A percentile compares a stretch with the other conserved stretches of the same genome.
These are phyloP conservation scores for Mythimna vitellina DNA, from an alignment of 2,888 invertebrate genomes.

Conservation along the genomic window DNA sequence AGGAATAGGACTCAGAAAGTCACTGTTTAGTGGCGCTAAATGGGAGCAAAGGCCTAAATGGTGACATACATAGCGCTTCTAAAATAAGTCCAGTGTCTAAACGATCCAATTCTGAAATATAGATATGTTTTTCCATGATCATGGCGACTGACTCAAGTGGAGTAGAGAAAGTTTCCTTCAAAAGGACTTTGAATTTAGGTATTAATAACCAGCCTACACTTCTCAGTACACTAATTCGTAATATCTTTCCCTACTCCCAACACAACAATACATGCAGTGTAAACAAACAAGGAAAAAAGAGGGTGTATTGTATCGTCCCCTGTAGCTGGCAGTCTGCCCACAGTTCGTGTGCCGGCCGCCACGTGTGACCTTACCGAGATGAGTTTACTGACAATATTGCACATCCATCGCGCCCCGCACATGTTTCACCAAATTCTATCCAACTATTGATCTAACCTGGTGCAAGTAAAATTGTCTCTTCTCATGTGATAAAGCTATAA, in stretches of 20 bases:
- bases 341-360: constrained; percentile 67
- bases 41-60: no score
- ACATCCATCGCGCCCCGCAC: constrained; percentile 64
- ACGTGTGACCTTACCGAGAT: constrained; percentile 76
- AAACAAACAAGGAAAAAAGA: constrained; percentile 61
- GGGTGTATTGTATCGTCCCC: constrained; percentile 69
- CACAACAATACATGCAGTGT: constrained; percentile 48
- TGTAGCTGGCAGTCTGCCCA: constrained; percentile 79
- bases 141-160: no score
- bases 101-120: no score
- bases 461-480: neutral
- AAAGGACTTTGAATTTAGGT: no score
- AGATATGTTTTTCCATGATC: no score
- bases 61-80: no score
- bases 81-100: no score
- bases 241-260: constrained; percentile 51
- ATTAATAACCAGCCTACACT: no score
- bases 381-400: constrained; percentile 72
- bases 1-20: no score
- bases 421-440: constrained; percentile 35
- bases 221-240: constrained; percentile 31
- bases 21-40: no score
- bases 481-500: neutral
- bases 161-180: no score
- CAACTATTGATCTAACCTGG: constrained; percentile 27